A percentile compares a stretch with the other conserved stretches of the same genome.
These are phyloP conservation scores for Choristoneura rosaceana DNA, from an alignment of 2,888 invertebrate species.

Conservation along the genomic window DNA sequence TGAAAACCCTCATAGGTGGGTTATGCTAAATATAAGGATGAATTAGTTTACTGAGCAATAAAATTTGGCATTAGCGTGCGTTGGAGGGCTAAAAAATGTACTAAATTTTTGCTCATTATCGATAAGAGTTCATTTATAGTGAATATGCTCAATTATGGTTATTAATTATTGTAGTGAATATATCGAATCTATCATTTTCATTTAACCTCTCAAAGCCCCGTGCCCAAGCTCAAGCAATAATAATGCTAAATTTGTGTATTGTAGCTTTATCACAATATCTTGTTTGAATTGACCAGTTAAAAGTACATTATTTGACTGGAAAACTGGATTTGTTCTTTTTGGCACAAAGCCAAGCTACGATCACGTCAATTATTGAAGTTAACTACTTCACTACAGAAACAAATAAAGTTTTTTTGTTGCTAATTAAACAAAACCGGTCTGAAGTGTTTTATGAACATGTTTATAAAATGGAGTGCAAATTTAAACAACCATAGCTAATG, in stretches of 20 bases:
- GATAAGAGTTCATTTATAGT: no score
- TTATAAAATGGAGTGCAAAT: background rate
- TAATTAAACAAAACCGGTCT: conserved; percentile 26
- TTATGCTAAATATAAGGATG: no score
- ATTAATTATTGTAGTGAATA: no score
- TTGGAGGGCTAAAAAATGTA: no score
- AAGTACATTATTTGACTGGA: background rate
- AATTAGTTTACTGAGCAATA: no score
- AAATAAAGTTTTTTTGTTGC: conserved; percentile 30
- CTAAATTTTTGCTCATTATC: no score
- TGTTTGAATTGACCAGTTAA: background rate
- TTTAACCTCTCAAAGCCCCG: no score
- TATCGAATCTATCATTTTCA: no score
- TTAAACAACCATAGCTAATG: background rate
- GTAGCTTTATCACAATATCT: background rate
- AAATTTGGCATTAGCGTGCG: no score
- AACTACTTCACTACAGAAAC: conserved; percentile 20
- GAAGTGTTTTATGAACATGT: conserved; percentile 20
- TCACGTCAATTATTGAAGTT: conserved; percentile 30
- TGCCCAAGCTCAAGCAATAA: background rate
- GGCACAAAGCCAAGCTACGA: conserved; percentile 17
- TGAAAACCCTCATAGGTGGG: no score
- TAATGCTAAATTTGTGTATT: background rate
- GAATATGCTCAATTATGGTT: no score
- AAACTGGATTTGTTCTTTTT: conserved; percentile 17